phyloP scores from a whole-genome alignment of 1,140 invertebrate species.

The Neotoxoptera formosana region DNA sequence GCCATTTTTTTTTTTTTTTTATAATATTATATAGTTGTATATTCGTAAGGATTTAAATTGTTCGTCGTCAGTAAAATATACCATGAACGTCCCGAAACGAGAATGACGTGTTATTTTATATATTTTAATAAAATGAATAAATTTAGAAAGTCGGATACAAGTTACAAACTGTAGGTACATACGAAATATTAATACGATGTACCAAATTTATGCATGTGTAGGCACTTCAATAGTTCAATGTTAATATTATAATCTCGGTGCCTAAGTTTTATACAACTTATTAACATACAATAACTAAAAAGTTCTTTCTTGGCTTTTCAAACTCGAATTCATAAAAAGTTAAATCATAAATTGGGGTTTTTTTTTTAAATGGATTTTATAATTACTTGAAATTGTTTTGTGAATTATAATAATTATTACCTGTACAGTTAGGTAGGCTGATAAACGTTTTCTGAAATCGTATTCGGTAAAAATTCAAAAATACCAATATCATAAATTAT shows the following conservation, averaged over 20 bases:
- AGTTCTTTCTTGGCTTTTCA: background rate
- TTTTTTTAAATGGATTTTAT: background rate
- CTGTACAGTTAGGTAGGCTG: background rate
- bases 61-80: background rate
- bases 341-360: background rate
- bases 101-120: background rate
- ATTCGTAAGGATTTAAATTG: background rate
- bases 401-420: constrained; percentile 1
- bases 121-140: background rate
- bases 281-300: background rate
- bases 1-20: background rate
- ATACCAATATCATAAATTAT: background rate
- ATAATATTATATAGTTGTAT: background rate
- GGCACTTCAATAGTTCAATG: background rate
- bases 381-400: background rate
- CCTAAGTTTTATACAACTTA: background rate
- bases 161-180: background rate
- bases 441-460: background rate
- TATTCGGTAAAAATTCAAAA: background rate
- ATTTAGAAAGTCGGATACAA: background rate
- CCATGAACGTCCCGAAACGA: background rate
- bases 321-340: background rate
- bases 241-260: background rate
- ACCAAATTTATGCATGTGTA: background rate
- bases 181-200: background rate